phyloP scores from a whole-genome alignment of 2,113 vertebrate genomes.

The Lepus americanus region DNA sequence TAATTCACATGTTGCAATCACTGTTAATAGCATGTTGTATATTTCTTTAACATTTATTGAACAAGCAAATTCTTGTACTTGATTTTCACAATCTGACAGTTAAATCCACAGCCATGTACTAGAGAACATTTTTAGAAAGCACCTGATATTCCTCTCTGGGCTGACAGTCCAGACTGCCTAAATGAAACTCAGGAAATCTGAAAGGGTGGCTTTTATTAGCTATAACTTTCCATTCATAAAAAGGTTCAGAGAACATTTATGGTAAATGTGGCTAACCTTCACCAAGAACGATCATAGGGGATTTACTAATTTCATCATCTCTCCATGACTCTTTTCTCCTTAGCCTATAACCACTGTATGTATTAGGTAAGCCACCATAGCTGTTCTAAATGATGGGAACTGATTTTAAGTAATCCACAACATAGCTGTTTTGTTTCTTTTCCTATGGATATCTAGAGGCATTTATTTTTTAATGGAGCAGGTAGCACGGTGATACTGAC shows the following conservation, averaged over 20 bases:
- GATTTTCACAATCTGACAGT: neutral
- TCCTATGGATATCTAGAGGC: constrained; percentile 83
- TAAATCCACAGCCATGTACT: neutral
- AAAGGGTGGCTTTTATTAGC: constrained; percentile 1
- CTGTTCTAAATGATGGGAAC: constrained; percentile 86
- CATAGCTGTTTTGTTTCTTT: constrained; percentile 79
- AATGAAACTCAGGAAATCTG: neutral
- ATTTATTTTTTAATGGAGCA: constrained; percentile 84
- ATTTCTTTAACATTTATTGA: neutral
- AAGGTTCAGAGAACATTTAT: neutral
- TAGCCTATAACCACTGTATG: constrained; percentile 73
- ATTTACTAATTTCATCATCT: constrained; percentile 78
- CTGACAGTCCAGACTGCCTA: neutral
- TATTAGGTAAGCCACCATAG: constrained; percentile 85
- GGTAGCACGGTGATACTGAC: constrained; percentile 76
- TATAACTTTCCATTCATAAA: constrained; percentile 25
- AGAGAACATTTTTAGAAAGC: constrained; percentile 22
- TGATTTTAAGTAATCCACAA: constrained; percentile 82
- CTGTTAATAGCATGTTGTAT: neutral
- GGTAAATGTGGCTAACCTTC: constrained; percentile 60
- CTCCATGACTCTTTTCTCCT: constrained; percentile 77
- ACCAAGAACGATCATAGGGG: constrained; percentile 77
- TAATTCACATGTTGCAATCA: neutral
- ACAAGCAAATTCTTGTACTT: constrained; percentile 38
- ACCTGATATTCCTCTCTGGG: neutral